Evolutionary conservation across 2,113 vertebrate genomes (phyloP), one percentile per base, ranked within the genome.

Genomic region (Engraulis encrasicolus): DNA sequence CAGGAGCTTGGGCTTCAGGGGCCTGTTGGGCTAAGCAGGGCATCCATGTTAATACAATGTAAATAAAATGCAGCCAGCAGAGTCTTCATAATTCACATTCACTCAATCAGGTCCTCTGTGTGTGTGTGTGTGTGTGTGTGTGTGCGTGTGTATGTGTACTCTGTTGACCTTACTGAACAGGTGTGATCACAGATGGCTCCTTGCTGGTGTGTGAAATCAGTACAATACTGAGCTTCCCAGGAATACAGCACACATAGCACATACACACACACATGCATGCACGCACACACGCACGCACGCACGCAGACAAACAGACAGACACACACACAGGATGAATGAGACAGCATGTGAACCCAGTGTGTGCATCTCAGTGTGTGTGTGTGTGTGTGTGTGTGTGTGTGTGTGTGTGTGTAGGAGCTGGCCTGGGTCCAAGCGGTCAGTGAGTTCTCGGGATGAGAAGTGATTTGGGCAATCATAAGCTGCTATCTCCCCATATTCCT

Each of bases 391-490:
- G 58, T 31, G 58, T 31, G 9, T 66, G 27, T 66, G 58, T 31
- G 23, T 81, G 48, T 52, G 23, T 36, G 7, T 52, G 79, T 81
- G 27, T 66, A 52, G 50, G 74, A 49, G 78, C 78, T 81, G 82
- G 82, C 50, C 37, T 38, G 45, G 61, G 52, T 71, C 82, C 78
- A 84, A 58, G 78, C 31, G 50, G 66, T 83, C 36, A 77, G 81
- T n/a, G 31, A 19, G 66, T 18, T 34, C 85, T 88, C 85, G 82
- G n/a, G 85, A 87, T 61, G 83, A 86, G 84, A 54, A 83, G 31
- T 45, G 54, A 58, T 61, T 86, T 84, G 79, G 80, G 85, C 88
- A 89, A 88, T 89, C 81, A 84, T 82, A 80, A 71, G 83, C 61
- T 23, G 37, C 77, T 79, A 83, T 84, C 81, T n/a, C n/a, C n/a